Base-by-base conservation (phyloP, 2,113 vertebrate genomes). In the Tupaia chinensis region DNA sequence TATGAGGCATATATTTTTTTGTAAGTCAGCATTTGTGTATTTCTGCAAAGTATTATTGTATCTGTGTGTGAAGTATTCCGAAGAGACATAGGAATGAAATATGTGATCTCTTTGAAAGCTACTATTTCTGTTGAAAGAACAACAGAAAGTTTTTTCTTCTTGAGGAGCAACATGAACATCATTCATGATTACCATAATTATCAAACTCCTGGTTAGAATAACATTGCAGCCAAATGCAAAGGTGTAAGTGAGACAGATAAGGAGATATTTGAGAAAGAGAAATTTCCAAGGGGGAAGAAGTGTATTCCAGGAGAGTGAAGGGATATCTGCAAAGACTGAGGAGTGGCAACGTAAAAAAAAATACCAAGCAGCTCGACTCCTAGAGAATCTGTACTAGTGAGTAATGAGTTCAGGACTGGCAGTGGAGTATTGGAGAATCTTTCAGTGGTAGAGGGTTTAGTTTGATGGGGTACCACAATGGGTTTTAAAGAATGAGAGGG, bases 11-110 rank as follows among this genome's bases (percentile, higher is more conserved):
- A 25, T 86, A 9, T 93, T 93, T 87, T 95, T 95, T 78, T 74
- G 72, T 83, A 29, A 90, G 20, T 87, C 87, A 93, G 22, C 91
- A 90, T 96, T 88, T 97, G 86, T 93, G 44, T 82, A 83, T 29
- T 91, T 89, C 17, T 94, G 92, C 80, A 89, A 91, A 94, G 29
- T 91, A 72, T 32, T 7, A 12, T 72, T 22, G 56, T 89, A 29
- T 32, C 53, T 82, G 0, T 68, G 53, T 87, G 23, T 79, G 56
- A 91, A 85, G 76, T 92, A 80, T 78, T 91, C 34, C 82, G 87
- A 93, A 86, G 74, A 95, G 53, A 88, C 15, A 63, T 10, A 77
- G 56, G 19, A 73, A 68, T 97, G 73, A 94, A 94, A 94, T 87
- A 95, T 1, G 3, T 56, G 22, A 65, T 89, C 44, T 94, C 27